Evolutionary conservation across 2,888 invertebrate species (phyloP).

Genomic region (Andrena marginata): DNA sequence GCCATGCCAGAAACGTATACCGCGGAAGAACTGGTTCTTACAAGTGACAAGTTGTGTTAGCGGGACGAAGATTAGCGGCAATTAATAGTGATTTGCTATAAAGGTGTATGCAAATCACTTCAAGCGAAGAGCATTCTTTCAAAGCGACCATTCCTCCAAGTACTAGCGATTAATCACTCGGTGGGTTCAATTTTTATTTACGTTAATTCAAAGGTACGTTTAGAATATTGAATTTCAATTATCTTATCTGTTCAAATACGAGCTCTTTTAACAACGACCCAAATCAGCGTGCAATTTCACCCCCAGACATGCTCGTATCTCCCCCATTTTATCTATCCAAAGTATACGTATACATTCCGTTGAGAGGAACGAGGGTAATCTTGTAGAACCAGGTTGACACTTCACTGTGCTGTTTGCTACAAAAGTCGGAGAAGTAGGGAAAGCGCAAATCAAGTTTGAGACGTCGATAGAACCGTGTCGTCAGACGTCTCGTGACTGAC

Average conservation of each 20-base stretch:
- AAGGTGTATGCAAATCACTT: slow-evolving; percentile 1
- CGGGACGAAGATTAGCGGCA: not conserved
- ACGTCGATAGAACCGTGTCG: slow-evolving; percentile 12
- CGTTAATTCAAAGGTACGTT: not conserved
- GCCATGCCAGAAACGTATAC: slow-evolving; percentile 82
- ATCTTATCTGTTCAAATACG: too few relatives aligned
- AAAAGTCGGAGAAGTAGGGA: slow-evolving; percentile 49
- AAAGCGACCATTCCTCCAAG: not conserved
- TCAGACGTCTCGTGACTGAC: not conserved
- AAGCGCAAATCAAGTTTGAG: slow-evolving; percentile 51
- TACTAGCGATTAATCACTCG: not conserved
- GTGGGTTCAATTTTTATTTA: not conserved
- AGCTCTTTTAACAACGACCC: too few relatives aligned
- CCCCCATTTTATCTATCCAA: slow-evolving; percentile 1
- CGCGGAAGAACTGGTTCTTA: slow-evolving; percentile 75
- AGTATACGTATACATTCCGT: slow-evolving; percentile 1
- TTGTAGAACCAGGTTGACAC: slow-evolving; percentile 74
- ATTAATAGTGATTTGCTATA: slow-evolving; percentile 20
- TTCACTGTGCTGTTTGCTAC: slow-evolving; percentile 39
- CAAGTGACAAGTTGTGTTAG: slow-evolving; percentile 67
- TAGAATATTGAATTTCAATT: not conserved
- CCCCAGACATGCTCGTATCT: not conserved
- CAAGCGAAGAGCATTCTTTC: slow-evolving; percentile 26
- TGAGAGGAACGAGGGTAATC: slow-evolving; percentile 41
- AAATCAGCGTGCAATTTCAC: not conserved